Conservation (phyloP, 2,888 invertebrate genomes). For the Mechanitis mazaeus region DNA sequence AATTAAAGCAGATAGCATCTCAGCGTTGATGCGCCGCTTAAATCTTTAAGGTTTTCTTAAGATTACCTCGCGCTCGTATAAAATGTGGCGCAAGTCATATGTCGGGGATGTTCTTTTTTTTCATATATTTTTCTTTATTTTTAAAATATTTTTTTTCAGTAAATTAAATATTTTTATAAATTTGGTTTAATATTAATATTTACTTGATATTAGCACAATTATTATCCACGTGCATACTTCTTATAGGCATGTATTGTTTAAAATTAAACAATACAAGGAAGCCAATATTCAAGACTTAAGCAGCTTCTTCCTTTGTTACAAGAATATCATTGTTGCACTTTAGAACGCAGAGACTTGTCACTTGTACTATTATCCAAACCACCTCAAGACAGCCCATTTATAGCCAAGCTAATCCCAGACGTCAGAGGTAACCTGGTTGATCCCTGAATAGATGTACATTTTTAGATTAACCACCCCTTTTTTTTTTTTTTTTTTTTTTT, state of each 20-base stretch:
- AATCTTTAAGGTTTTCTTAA: constrained; percentile 36
- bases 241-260: too few species aligned
- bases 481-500: too few species aligned
- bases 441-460: constrained; percentile 41
- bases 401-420: constrained; percentile 45
- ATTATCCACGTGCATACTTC: too few species aligned
- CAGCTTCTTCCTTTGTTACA: neutral
- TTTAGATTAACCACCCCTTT: constrained; percentile 39
- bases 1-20: constrained; percentile 35
- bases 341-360: constrained; percentile 5
- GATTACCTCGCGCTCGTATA: constrained; percentile 29
- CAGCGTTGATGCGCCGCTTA: constrained; percentile 30
- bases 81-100: constrained; percentile 24
- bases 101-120: neutral
- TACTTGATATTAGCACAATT: too few species aligned
- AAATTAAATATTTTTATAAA: too few species aligned
- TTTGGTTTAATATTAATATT: too few species aligned
- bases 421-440: constrained; percentile 41
- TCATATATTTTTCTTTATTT: neutral
- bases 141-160: too few species aligned
- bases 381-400: constrained; percentile 43
- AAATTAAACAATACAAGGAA: neutral
- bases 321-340: constrained; percentile 5
- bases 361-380: constrained; percentile 24
- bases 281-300: neutral